Evolutionary conservation across 2,797 vertebrate species (phyloP), one percentile per base, ranked within the genome.

Genomic region (Hydrolagus colliei): DNA sequence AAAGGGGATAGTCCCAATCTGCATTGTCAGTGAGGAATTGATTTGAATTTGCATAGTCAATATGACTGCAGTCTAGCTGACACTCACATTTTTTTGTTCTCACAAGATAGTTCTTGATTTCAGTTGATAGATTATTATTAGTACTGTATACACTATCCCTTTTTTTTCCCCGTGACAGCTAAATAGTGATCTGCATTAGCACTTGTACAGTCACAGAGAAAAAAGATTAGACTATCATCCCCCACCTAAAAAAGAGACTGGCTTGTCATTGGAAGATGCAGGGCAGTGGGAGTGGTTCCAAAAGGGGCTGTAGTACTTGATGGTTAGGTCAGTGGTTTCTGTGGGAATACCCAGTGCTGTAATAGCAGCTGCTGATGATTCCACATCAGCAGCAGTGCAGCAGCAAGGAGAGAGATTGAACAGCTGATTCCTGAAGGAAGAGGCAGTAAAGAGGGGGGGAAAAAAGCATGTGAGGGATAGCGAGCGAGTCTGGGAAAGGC

Each of bases 351-450:
- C 95, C 91, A 90, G 2, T 18, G 65, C 27, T 68, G 93, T 91
- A 93, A 93, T 93, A 92, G 95, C 93, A 91, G 95, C 94, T 95
- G 95, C 94, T 87, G 94, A 93, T 93, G 92, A 93, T 95, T 95
- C 93, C 92, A 89, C 92, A 89, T 94, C 92, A 92, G 89, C 91
- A 89, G 93, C 89, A 87, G 90, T 88, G 93, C 90, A 89, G 90
- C 89, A 89, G 89, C 73, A 92, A 89, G 88, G 90, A 90, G 87
- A 90, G 88, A 2, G 86, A 89, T 89, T 90, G 41, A 62, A 87
- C 88, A 62, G 90, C 93, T 88, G 90, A 93, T 90, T 88, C 52
- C 90, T 88, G 92, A 91, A 89, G 89, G 91, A 89, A 84, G 79
- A 76, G 80, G 67, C 71, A 9, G 67, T 76, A 20, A 41, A 27